These are phyloP conservation scores for Atherinomorus stipes DNA, from an alignment of 2,113 vertebrate species.

Conservation along the genomic window DNA sequence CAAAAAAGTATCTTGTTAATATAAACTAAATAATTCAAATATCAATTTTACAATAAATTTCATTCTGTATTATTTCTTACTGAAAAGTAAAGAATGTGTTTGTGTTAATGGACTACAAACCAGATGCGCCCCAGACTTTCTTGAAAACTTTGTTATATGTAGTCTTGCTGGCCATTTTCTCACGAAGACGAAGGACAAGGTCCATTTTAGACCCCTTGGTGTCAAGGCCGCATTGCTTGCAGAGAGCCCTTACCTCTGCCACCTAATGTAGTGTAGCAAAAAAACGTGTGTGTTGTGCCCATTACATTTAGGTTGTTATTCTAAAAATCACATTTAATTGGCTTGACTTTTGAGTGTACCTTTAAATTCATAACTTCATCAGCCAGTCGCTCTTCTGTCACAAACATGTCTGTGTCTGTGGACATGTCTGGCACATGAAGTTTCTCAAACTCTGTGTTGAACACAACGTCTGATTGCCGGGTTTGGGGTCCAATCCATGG, in stretches of 20 bases:
- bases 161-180: not conserved
- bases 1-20: too few relatives aligned
- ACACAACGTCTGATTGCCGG: not conserved
- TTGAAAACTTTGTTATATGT: not conserved
- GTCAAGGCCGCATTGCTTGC: not conserved
- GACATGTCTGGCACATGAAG: not conserved
- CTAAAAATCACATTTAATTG: too few relatives aligned
- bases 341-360: too few relatives aligned
- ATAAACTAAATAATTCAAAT: too few relatives aligned
- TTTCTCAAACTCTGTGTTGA: not conserved
- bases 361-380: constrained; percentile 4
- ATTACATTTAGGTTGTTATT: too few relatives aligned
- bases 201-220: constrained; percentile 7
- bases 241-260: not conserved
- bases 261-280: not conserved
- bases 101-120: too few relatives aligned
- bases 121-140: not conserved
- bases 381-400: not conserved
- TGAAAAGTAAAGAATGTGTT: too few relatives aligned
- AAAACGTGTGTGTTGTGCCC: too few relatives aligned
- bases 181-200: not conserved
- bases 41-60: too few relatives aligned
- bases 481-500: too few relatives aligned
- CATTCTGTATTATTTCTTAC: too few relatives aligned
- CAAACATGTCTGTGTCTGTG: too few relatives aligned